Conservation (phyloP, 2,113 vertebrate genomes). For the Antennarius striatus region DNA sequence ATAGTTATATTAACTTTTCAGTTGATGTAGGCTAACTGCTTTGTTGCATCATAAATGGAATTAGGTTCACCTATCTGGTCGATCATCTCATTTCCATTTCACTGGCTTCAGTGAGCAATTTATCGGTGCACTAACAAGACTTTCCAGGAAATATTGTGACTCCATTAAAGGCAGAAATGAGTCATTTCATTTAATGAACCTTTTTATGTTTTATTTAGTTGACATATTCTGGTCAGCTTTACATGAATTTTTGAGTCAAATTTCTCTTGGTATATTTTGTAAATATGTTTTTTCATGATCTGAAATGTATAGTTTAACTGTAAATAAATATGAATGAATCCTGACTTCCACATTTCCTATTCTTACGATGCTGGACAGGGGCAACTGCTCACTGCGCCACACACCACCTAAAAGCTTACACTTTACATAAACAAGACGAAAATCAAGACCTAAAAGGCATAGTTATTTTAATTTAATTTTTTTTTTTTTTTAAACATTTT, state of each 20-base stretch:
- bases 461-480: neutral
- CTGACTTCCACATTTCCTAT: constrained; percentile 3
- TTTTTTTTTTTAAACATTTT: constrained; percentile 13
- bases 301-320: constrained; percentile 36
- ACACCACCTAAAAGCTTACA: neutral
- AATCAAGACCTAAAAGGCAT: neutral
- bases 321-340: constrained; percentile 65
- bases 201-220: neutral
- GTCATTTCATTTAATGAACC: constrained; percentile 19
- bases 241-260: constrained; percentile 24
- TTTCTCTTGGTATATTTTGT: constrained; percentile 48
- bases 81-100: constrained; percentile 17
- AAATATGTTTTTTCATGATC: constrained; percentile 41
- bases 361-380: neutral
- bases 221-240: constrained; percentile 29
- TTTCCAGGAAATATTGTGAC: constrained; percentile 42
- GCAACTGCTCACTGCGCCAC: neutral
- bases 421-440: neutral
- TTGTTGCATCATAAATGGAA: constrained; percentile 26
- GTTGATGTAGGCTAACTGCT: neutral
- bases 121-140: constrained; percentile 17
- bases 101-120: constrained; percentile 34
- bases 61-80: constrained; percentile 29
- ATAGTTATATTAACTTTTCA: constrained; percentile 7
- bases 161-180: constrained; percentile 12